Conservation (phyloP, 2,888 invertebrate species). For the Merodon equestris region DNA sequence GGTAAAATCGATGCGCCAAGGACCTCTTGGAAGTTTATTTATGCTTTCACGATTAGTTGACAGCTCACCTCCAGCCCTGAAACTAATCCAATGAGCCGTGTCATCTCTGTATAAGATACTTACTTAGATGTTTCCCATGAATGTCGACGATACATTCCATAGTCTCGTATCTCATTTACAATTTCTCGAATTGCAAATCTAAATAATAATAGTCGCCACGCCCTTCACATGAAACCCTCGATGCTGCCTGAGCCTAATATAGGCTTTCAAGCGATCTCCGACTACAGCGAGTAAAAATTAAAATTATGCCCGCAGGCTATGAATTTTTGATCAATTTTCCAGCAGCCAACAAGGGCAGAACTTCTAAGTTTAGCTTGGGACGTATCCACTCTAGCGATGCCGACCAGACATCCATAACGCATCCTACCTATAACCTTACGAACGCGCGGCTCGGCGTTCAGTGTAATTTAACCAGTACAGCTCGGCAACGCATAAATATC, state of each 20-base stretch:
- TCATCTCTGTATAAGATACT: no score
- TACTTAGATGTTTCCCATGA: no score
- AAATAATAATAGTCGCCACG: slow-evolving; percentile 55
- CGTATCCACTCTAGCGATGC: slow-evolving; percentile 12
- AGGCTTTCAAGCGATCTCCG: slow-evolving; percentile 35
- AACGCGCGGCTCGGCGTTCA: slow-evolving; percentile 5
- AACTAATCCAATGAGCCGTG: no score
- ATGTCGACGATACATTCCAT: no score
- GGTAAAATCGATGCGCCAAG: no score
- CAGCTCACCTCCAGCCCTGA: no score
- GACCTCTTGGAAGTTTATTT: no score
- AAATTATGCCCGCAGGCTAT: slow-evolving; percentile 61
- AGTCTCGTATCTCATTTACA: no score
- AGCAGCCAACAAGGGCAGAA: slow-evolving; percentile 41
- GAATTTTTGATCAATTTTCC: slow-evolving; percentile 68
- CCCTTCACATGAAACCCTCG: slow-evolving; percentile 43
- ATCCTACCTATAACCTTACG: slow-evolving; percentile 44
- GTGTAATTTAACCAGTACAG: slow-evolving; percentile 61
- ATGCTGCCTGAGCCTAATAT: slow-evolving; percentile 33
- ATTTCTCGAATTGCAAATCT: slow-evolving; percentile 16
- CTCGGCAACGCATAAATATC: slow-evolving; percentile 67
- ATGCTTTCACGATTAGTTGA: no score
- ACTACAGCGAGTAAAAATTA: slow-evolving; percentile 51
- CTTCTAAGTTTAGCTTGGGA: background rate
- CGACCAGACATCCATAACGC: slow-evolving; percentile 44